Conservation (phyloP, 2,888 invertebrate species). For the Drosophila emarginata region DNA sequence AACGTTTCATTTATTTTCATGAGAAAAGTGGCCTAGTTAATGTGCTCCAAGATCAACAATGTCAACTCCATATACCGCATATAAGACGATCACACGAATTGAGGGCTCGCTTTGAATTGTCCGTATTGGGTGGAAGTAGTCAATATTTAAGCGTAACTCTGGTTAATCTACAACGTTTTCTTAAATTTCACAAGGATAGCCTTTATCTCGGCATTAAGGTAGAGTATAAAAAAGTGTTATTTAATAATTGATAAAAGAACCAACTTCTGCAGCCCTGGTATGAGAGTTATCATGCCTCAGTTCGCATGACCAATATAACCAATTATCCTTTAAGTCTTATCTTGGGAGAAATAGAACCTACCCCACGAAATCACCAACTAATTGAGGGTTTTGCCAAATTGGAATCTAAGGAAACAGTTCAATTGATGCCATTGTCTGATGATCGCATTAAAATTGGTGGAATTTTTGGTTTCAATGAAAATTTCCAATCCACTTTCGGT, state of each 20-base stretch:
- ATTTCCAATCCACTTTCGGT: conserved; percentile 63
- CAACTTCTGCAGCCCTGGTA: conserved; percentile 74
- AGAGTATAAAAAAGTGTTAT: not conserved
- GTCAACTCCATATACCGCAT: conserved; percentile 52
- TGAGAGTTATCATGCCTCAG: conserved; percentile 54
- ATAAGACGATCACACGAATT: conserved; percentile 47
- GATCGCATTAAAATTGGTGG: conserved; percentile 55
- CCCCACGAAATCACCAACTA: conserved; percentile 33
- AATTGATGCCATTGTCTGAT: conserved; percentile 40
- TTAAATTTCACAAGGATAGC: conserved; percentile 64
- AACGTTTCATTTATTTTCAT: conserved; percentile 67
- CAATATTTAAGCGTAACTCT: conserved; percentile 64
- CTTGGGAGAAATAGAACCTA: conserved; percentile 18
- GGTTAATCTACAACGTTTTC: conserved; percentile 64
- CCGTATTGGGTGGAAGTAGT: conserved; percentile 66
- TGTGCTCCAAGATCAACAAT: conserved; percentile 31
- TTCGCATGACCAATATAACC: conserved; percentile 65
- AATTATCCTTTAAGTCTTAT: conserved; percentile 58
- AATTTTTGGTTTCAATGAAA: conserved; percentile 71
- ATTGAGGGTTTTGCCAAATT: conserved; percentile 66
- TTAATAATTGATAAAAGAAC: not conserved
- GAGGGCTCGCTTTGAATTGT: conserved; percentile 61
- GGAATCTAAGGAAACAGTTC: conserved; percentile 35
- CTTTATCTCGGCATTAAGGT: conserved; percentile 75
- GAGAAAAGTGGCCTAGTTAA: conserved; percentile 65